Evolutionary conservation across 2,888 invertebrate genomes (phyloP), one percentile per base, ranked within the genome.

Genomic region (Chouioia cunea): DNA sequence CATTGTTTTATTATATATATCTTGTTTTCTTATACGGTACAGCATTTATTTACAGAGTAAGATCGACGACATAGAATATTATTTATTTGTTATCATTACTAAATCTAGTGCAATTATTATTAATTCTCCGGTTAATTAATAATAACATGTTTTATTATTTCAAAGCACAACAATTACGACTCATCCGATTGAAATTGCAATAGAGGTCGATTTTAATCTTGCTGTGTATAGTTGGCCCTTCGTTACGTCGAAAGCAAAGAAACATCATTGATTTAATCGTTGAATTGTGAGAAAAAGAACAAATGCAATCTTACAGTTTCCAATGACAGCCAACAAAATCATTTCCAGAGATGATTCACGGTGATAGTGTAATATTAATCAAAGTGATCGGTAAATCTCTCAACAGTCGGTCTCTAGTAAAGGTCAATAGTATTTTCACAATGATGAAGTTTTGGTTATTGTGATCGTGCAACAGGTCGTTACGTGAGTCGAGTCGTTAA

Each of bases 21-120:
- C 70, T 70, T 73, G 62, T 75, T 74, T 76, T 75, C 80, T 83
- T 82, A 82, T 81, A 82, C 81, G 79, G 77, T 84, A 83, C 80
- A 84, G 79, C 81, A 77, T 85, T 84, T 85, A 85, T 84, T 84
- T 85, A 85, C 84, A 85, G 83, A 83, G 81, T 83, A 83, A 81
- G 83, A 83, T 80, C 83, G 82, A 83, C 80, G 82, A 84, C 83
- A 84, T 84, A 83, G 81, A 84, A 75, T 83, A 82, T 82, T 82
- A 75, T 78, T 76, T 75, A 77, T 72, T 80, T 80, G 80, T 67
- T 74, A 80, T 82, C 80, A 79, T 65, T 60, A 70, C 50, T 83
- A 65, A 83, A 80, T 81, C 78, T 81, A 82, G 82, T 83, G 83
- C 82, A 83, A 80, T 83, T 80, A 79, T 81, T 76, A 80, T 81